Base-by-base conservation (phyloP, 2,797 vertebrate genomes). In the Allobates femoralis region DNA sequence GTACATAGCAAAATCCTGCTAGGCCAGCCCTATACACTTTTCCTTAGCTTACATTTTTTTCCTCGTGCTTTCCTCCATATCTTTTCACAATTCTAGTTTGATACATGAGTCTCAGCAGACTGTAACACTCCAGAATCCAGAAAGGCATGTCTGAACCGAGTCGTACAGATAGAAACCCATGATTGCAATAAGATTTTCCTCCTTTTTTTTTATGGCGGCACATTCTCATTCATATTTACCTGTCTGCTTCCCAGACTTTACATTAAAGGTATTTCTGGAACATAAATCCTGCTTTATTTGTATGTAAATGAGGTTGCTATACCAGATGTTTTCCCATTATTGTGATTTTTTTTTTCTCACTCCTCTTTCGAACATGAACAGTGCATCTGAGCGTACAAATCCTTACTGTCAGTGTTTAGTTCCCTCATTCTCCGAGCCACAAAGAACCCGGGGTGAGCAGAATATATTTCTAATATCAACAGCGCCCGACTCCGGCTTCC, bases 211-310 rank as follows among this genome's bases (percentile, higher is more conserved):
- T 46, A 7, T 11, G 7, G 12, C 11, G 19, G 19, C 78, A 10
- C 50, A 77, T 71, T 37, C 46, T 51, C 6, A 62, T 79, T 71
- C 64, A 8, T 84, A 73, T 30, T 77, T 79, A 80, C 56, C 81
- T 75, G 37, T 55, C 26, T 73, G 51, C 56, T 76, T 8, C n/a
- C 34, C 46, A 64, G 32, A 60, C 26, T 83, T 84, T 66, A 80
- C 67, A 80, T 79, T 80, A 76, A 84, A 80, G 30, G 53, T 55
- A 55, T 78, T 79, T 50, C 30, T 30, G 51, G 73, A 50, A 73
- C 81, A 71, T 87, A 80, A 79, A 84, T 84, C 75, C 76, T 1
- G n/a, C 66, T 73, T 79, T 84, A 84, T 87, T 79, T 87, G 64
- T 74, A 84, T 87, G 86, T 77, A 87, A 87, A 87, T 87, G 8